Evolutionary conservation across 2,797 vertebrate genomes (phyloP).

Genomic region (Molossus alvarezi): DNA sequence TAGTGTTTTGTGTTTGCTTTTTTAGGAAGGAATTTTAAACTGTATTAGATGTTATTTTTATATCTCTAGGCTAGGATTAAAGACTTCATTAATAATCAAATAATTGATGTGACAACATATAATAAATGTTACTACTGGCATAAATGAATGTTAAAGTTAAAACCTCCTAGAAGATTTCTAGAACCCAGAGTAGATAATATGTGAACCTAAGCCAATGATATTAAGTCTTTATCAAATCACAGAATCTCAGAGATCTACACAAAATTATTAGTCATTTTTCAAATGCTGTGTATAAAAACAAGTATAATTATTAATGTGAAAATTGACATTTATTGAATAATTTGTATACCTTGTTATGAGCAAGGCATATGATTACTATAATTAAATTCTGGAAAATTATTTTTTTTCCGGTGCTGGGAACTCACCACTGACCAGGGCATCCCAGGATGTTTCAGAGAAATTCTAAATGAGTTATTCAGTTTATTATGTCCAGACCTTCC

Average conservation of each 20-base stretch:
- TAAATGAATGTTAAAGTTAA: slow-evolving; percentile 60
- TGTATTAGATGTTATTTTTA: not conserved
- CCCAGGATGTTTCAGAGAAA: not conserved
- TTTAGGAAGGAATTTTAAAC: slow-evolving; percentile 13
- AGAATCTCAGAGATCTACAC: not conserved
- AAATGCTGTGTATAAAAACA: slow-evolving; percentile 33
- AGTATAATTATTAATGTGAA: not conserved
- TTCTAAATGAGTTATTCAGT: not conserved
- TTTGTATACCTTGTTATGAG: not conserved
- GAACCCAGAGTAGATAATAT: not conserved
- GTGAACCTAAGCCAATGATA: not conserved
- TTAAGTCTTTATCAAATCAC: not conserved
- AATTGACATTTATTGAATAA: slow-evolving; percentile 27
- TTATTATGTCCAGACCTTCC: not conserved
- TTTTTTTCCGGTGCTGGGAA: not conserved
- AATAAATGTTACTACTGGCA: not conserved
- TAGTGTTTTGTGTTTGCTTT: not conserved
- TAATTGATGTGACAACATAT: not conserved
- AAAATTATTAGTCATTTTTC: not conserved
- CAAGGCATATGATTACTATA: not conserved
- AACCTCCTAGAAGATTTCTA: not conserved
- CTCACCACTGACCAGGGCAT: not conserved
- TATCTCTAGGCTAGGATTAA: not conserved
- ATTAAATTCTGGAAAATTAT: not conserved
- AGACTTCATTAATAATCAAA: slow-evolving; percentile 41